These are phyloP conservation scores for Cepphus grylle DNA, from an alignment of 2,113 vertebrate genomes.

Conservation along the genomic window DNA sequence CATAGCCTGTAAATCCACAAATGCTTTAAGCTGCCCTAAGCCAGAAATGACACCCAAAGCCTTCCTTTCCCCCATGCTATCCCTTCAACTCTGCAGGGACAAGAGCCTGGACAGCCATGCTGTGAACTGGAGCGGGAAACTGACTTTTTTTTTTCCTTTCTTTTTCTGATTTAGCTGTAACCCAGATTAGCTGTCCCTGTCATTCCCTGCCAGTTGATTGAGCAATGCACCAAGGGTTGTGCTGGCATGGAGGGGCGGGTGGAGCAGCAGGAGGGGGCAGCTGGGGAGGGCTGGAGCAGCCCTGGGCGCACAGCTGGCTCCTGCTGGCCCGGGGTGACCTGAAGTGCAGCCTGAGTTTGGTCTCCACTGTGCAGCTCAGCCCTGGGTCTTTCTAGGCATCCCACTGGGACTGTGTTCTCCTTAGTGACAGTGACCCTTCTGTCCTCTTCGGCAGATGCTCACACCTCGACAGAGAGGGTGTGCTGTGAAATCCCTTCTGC, in stretches of 20 bases:
- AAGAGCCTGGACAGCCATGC: not conserved
- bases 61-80: not conserved
- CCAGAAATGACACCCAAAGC: not conserved
- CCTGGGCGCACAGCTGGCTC: not conserved
- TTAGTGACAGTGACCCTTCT: not conserved
- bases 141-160: not conserved
- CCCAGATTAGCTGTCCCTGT: not conserved
- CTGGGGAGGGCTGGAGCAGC: rapidly evolving
- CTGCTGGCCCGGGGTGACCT: not conserved
- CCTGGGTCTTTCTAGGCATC: not conserved
- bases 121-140: not conserved
- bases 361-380: not conserved
- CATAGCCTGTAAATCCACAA: not conserved
- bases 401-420: not conserved
- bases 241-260: not conserved
- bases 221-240: not conserved
- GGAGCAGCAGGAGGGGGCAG: not conserved
- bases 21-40: constrained; percentile 11
- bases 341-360: not conserved
- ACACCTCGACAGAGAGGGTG: not conserved
- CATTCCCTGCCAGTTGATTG: not conserved
- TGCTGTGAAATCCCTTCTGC: not conserved
- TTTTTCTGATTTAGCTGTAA: not conserved
- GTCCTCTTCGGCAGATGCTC: not conserved
- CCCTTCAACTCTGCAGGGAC: not conserved